These are phyloP conservation scores for Phoebastria nigripes DNA, from an alignment of 2,797 vertebrate genomes.

Conservation along the genomic window DNA sequence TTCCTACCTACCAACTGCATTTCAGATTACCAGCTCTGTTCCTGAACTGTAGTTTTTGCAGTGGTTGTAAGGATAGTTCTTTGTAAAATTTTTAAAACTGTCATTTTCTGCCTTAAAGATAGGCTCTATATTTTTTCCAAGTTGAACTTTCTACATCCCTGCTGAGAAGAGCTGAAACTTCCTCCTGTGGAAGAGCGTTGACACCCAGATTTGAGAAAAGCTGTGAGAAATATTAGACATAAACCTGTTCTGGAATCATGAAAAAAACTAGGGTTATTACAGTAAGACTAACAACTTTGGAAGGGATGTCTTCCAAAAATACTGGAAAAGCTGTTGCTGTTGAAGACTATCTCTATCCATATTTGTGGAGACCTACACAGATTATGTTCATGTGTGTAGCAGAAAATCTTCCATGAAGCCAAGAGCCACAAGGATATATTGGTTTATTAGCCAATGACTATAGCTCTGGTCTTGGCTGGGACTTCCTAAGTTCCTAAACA, in stretches of 20 bases:
- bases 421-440: background rate
- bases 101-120: background rate
- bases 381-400: rapidly evolving
- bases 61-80: background rate
- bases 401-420: background rate
- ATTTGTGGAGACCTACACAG: background rate
- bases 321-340: background rate
- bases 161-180: background rate
- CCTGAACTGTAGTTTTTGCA: background rate
- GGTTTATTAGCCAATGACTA: background rate
- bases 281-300: background rate
- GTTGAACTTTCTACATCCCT: background rate
- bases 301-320: background rate
- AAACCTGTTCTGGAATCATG: background rate
- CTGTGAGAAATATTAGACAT: background rate
- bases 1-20: background rate
- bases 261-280: background rate
- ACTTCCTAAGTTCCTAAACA: background rate
- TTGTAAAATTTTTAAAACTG: background rate
- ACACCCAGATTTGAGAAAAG: background rate
- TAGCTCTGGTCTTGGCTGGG: background rate
- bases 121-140: background rate
- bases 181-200: background rate
- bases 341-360: background rate
- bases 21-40: background rate